Evolutionary conservation across 1,140 invertebrate species (phyloP), one percentile per base, ranked within the genome.

Genomic region (Streblospio benedicti): DNA sequence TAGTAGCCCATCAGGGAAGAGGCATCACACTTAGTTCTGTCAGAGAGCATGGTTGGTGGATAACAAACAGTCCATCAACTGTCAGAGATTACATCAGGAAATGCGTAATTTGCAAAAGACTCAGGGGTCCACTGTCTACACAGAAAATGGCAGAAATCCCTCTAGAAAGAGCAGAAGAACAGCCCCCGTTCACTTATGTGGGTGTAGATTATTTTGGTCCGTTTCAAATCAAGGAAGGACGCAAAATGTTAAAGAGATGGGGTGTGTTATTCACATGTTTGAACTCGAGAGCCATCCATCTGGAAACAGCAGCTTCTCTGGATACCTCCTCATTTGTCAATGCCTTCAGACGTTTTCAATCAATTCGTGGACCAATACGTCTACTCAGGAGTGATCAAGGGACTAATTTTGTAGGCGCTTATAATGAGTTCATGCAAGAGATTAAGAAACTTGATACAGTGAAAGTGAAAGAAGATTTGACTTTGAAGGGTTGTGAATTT

Each of bases 351-450:
- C 43, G 61, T 0, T 66, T 66, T 41, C 56, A 67, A 20, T 52
- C 49, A 4, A 31, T 59, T 18, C 28, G 68, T 52, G 65, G 63
- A 9, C 18, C 55, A 32, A 52, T 70, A 3, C 32, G 32, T 4
- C 30, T 54, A 3, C 32, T 68, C 2, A 64, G 65, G 54, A 62
- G 52, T 25, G 70, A 70, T 57, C 61, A 59, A 12, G 65, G 69
- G 18, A 69, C 65, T 4, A 71, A 69, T 59, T 68, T 69, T 38
- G 52, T 62, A 20, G 70, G 59, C 23, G 71, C 57, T 38, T 55
- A 68, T 38, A 61, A 58, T 51, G 71, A 73, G 57, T 44, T 70
- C 9, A 35, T 2, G 47, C 6, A 54, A 56, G 32, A 30, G 44
- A 16, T 20, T 63, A 27, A 18, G 49, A 27, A n/a, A 60, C 16